Percentiles rank a stretch among this genome's conserved stretches.
These are phyloP conservation scores for Calephelis perditalis DNA, from an alignment of 2,888 invertebrate species.

Conservation along the genomic window DNA sequence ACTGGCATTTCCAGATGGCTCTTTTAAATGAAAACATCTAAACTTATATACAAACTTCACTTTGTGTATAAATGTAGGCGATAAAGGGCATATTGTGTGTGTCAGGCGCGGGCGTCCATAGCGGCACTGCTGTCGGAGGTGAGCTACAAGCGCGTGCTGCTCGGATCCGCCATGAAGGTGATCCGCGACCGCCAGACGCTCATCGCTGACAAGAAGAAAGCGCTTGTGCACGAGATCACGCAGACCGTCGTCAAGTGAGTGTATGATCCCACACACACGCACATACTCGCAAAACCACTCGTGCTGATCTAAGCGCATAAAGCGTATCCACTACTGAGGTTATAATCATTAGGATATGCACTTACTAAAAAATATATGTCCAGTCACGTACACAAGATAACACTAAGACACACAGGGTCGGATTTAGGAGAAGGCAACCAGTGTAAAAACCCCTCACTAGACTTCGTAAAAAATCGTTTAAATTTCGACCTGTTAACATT, in stretches of 20 bases:
- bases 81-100: slow-evolving; percentile 7
- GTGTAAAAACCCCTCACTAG: too few relatives aligned
- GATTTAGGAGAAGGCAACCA: too few relatives aligned
- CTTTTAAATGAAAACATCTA: too few relatives aligned
- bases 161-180: slow-evolving; percentile 87
- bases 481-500: too few relatives aligned
- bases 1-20: too few relatives aligned
- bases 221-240: slow-evolving; percentile 91
- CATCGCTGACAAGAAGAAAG: slow-evolving; percentile 91
- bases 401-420: too few relatives aligned
- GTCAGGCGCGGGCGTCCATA: slow-evolving; percentile 66
- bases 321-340: neutral
- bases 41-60: too few relatives aligned
- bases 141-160: slow-evolving; percentile 85
- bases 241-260: slow-evolving; percentile 90
- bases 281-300: neutral
- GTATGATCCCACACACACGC: slow-evolving; percentile 1
- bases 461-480: too few relatives aligned
- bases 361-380: too few relatives aligned
- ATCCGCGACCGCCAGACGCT: slow-evolving; percentile 91
- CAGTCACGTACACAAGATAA: too few relatives aligned
- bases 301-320: neutral
- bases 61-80: too few relatives aligned
- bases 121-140: slow-evolving; percentile 66
- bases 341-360: too few relatives aligned